Base-by-base conservation (phyloP, 1,140 invertebrate species). In the Onthophagus taurus region DNA sequence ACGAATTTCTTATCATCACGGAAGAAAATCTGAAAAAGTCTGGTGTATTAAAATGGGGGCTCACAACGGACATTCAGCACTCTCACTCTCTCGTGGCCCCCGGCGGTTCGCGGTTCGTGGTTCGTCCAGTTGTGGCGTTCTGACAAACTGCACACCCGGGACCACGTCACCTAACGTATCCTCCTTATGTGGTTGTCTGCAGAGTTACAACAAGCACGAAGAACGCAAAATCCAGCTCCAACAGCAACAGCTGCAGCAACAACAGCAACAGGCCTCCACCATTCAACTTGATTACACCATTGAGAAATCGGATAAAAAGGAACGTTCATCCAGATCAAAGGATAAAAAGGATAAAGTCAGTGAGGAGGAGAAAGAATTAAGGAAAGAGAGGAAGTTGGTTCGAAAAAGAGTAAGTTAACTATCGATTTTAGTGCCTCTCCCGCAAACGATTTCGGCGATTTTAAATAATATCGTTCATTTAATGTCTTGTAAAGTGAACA, bases 321-420 rank as follows among this genome's bases (percentile, higher is more conserved):
- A 75, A 66, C 76, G 74, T 41, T 74, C 71, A 2, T 65, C 67
- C 56, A 83, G 80, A 62, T 70, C 59, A 47, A 83, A 78, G 71
- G 69, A 59, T 47, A 72, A 68, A 56, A 60, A 67, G 31, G 70
- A 72, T 20, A 72, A 74, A 49, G 56, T 72, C 4, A 67, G 62
- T 13, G 73, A 74, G n/a, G 78, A 80, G 52, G 76, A 80, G 43
- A 77, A 78, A 45, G 82, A 85, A 56, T 69, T 81, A 13, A 73
- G 81, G 34, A 80, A 80, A 65, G 83, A 86, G 61, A 74, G 81
- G 57, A 85, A 84, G 67, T 63, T 82, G 50, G 80, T 76, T 17
- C 69, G 82, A 16, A 86, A 85, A 64, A 72, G 82, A 64, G 79
- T 82, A 66, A 13, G 31, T 35, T 24, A 17, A 21, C 5, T 14